phyloP scores from a whole-genome alignment of 2,888 invertebrate species.

The Plagiodera versicolora region DNA sequence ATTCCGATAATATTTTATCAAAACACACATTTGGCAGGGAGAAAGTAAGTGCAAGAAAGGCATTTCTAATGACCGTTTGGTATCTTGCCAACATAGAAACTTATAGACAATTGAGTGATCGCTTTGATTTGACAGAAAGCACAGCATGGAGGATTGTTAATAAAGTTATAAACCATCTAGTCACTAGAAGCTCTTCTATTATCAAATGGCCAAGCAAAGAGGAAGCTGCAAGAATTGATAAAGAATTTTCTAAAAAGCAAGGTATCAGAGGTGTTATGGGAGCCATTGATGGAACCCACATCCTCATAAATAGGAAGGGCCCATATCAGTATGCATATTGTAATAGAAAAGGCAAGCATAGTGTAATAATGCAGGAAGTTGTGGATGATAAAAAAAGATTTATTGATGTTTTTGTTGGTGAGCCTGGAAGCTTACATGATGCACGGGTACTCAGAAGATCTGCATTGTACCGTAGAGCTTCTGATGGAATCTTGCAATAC shows the following conservation, averaged over 20 bases:
- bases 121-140: constrained; percentile 8
- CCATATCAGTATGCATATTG: constrained; percentile 22
- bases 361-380: constrained; percentile 36
- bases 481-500: not conserved
- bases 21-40: constrained; percentile 4
- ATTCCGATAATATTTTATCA: not conserved
- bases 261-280: constrained; percentile 7
- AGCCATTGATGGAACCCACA: constrained; percentile 10
- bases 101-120: constrained; percentile 9
- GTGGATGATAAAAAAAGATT: constrained; percentile 28
- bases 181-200: not conserved
- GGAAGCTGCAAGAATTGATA: constrained; percentile 2
- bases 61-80: constrained; percentile 10
- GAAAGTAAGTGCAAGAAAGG: not conserved
- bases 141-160: constrained; percentile 2
- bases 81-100: constrained; percentile 11
- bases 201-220: constrained; percentile 6
- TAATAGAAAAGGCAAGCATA: constrained; percentile 34
- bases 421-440: constrained; percentile 37
- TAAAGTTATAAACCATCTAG: constrained; percentile 3
- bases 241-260: not conserved
- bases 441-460: constrained; percentile 21
- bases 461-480: not conserved
- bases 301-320: not conserved
- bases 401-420: constrained; percentile 35